Evolutionary conservation across 2,113 vertebrate species (phyloP).

Genomic region (Burhinus bistriatus): DNA sequence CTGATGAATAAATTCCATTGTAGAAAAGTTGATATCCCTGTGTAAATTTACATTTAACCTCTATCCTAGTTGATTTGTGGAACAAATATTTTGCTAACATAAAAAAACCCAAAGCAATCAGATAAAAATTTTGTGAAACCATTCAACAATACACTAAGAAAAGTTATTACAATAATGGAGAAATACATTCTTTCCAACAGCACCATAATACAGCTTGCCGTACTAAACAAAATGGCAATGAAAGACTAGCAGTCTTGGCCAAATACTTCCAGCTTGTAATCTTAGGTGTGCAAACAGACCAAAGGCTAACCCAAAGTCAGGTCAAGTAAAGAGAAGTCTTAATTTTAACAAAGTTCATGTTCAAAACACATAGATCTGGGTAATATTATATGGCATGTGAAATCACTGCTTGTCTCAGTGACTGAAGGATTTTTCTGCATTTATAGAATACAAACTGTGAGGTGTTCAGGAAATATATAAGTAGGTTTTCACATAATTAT

Average conservation of each 20-base stretch:
- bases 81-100: neutral
- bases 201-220: neutral
- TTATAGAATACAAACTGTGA: neutral
- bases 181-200: neutral
- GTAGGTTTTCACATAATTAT: neutral
- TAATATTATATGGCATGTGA: neutral
- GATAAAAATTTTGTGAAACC: neutral
- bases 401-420: neutral
- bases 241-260: neutral
- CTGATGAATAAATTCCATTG: neutral
- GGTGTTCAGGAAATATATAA: neutral
- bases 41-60: neutral
- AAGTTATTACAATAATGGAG: neutral
- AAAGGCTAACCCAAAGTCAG: neutral
- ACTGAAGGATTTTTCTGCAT: neutral
- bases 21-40: neutral
- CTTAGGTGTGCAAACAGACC: neutral
- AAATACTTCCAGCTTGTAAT: neutral
- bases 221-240: neutral
- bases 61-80: neutral
- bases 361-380: neutral
- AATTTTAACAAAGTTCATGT: neutral
- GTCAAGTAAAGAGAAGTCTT: neutral
- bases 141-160: neutral
- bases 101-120: neutral